Evolutionary conservation across 2,888 invertebrate genomes (phyloP), one percentile per base, ranked within the genome.

Genomic region (Tipula helvola): DNA sequence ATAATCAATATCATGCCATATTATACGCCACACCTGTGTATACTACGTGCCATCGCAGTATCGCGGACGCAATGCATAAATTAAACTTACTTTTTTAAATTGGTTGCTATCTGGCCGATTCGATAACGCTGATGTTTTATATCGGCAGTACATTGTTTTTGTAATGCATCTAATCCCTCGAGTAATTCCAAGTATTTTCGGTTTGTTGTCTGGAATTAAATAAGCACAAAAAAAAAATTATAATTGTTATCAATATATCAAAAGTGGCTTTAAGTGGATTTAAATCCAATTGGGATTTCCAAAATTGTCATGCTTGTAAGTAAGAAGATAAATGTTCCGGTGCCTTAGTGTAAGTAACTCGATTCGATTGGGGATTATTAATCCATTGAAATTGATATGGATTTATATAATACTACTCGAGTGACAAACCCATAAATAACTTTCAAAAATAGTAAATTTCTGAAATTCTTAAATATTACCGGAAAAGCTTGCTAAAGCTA

Each of bases 101-200:
- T 94, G 89, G 95, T 95, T 44, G 93, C 93, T 89, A 99, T 96
- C 90, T 96, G 94, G 71, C 95, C 94, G 92, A 98, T 94, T 88
- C 98, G 94, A 92, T 99, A 98, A 89, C 96, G 94, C 91, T 99
- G 98, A 92, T 99, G 98, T 88, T 94, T 94, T 88, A 99, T 94
- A 90, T 97, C 97, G 90, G 96, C 96, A 89, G 96, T 92, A 92
- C 98, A 98, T 94, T 96, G 94, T 90, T 95, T 95, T 91, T 98
- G 98, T 84, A 96, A 93, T 88, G 95, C 94, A 86, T 95, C 94
- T 44, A 98, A 93, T 91, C 97, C 96, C 89, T 97, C 97, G 88
- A 99, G 92, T 91, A 97, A 96, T 87, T 95, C 94, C 87, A 96
- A 93, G 92, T 98, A 98, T 88, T 95, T 95, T 90, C 96, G 96